These are phyloP conservation scores for Drosophila peninsularis DNA, from an alignment of 2,888 invertebrate genomes.

Conservation along the genomic window DNA sequence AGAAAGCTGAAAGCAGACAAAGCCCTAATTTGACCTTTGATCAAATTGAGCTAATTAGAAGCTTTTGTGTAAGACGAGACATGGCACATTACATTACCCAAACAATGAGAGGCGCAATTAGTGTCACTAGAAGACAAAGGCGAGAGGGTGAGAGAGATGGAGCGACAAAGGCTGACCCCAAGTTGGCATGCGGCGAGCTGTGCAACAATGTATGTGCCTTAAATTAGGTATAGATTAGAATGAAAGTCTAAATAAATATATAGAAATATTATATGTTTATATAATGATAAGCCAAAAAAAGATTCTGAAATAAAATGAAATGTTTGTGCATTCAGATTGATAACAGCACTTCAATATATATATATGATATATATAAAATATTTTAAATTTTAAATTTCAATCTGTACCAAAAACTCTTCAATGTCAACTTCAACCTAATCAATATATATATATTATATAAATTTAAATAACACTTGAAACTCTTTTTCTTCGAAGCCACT, in stretches of 20 bases:
- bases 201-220: slow-evolving; percentile 25
- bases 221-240: slow-evolving; percentile 37
- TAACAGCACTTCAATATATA: slow-evolving; percentile 4
- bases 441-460: background rate
- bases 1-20: background rate
- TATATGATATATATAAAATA: background rate
- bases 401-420: background rate
- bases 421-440: background rate
- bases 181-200: slow-evolving; percentile 28
- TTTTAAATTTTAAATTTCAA: background rate
- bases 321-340: slow-evolving; percentile 51
- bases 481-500: slow-evolving; percentile 4
- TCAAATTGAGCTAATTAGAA: slow-evolving; percentile 42
- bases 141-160: background rate
- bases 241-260: slow-evolving; percentile 7
- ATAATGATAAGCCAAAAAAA: slow-evolving; percentile 18
- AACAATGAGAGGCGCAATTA: slow-evolving; percentile 49
- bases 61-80: slow-evolving; percentile 46
- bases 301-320: slow-evolving; percentile 21
- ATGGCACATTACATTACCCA: slow-evolving; percentile 33
- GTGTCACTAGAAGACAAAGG: slow-evolving; percentile 38
- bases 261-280: background rate
- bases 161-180: slow-evolving; percentile 32
- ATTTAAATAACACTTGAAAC: slow-evolving; percentile 9
- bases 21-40: slow-evolving; percentile 41